Percentiles rank a stretch among this genome's conserved stretches.
Conservation (phyloP, 2,888 invertebrate species). For the Fabriciana adippe region DNA sequence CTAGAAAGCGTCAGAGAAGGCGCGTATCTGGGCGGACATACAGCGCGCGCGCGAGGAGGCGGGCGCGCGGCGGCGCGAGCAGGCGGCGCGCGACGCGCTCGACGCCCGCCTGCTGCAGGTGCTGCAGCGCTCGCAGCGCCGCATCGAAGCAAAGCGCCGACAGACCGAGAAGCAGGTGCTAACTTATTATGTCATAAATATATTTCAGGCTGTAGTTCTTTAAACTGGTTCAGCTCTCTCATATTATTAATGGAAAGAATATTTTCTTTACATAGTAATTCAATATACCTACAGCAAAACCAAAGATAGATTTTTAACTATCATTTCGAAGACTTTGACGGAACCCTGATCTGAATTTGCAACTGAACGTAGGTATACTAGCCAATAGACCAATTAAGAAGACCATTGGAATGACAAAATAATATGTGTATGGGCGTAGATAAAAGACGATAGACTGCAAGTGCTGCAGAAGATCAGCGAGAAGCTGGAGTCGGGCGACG, state of each 20-base stretch:
- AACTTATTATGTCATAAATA: not conserved
- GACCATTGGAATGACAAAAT: not conserved
- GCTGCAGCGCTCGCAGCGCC: constrained; percentile 51
- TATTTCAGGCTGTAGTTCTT: too few relatives aligned
- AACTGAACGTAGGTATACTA: too few relatives aligned
- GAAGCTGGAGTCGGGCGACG: constrained; percentile 66
- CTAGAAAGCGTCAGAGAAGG: constrained; percentile 60
- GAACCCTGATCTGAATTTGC: too few relatives aligned
- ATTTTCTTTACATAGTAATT: not conserved
- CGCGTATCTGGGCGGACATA: constrained; percentile 62
- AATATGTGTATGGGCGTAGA: constrained; percentile 44
- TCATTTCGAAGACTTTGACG: too few relatives aligned
- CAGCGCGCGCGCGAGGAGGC: constrained; percentile 50
- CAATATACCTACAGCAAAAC: not conserved
- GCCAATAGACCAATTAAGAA: not conserved
- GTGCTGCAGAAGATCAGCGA: constrained; percentile 73
- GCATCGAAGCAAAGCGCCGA: constrained; percentile 50
- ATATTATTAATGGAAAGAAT: too few relatives aligned
- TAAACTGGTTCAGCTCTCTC: too few relatives aligned
- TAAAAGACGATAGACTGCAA: constrained; percentile 63
- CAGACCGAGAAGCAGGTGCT: constrained; percentile 60
- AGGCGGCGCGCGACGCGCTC: constrained; percentile 52
- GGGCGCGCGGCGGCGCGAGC: constrained; percentile 49
- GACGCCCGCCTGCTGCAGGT: constrained; percentile 63
- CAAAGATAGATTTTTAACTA: too few relatives aligned